These are phyloP conservation scores for Harpagifer antarcticus DNA, from an alignment of 2,797 vertebrate species.

Conservation along the genomic window DNA sequence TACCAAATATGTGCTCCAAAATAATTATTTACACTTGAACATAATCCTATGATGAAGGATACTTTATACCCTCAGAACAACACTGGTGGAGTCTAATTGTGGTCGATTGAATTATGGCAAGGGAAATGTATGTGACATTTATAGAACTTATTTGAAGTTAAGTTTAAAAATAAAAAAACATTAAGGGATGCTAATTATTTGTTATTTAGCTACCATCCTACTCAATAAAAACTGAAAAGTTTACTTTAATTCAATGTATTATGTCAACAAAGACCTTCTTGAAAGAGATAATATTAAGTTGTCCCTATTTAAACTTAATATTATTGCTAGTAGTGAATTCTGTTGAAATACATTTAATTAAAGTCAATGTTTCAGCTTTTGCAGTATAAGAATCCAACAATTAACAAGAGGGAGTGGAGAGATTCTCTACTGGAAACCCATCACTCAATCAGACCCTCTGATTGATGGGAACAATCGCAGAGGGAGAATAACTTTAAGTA, in stretches of 20 bases:
- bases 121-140: neutral
- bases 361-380: too few species aligned
- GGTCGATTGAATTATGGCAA: neutral
- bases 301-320: too few species aligned
- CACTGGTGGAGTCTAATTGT: neutral
- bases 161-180: neutral
- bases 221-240: too few species aligned
- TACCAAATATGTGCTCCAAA: constrained; percentile 15
- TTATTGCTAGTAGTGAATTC: too few species aligned
- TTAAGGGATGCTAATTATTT: neutral
- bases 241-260: neutral
- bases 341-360: too few species aligned
- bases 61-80: constrained; percentile 1
- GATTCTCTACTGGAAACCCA: neutral
- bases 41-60: constrained; percentile 19
- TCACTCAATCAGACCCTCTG: neutral
- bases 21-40: constrained; percentile 23
- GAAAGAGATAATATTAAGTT: too few species aligned
- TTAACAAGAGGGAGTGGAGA: neutral
- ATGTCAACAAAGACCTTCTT: too few species aligned
- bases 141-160: neutral
- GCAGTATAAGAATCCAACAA: too few species aligned
- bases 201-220: neutral
- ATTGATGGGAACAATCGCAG: neutral
- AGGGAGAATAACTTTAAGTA: neutral